Conservation (phyloP, 2,113 vertebrate species). For the Varanus salvator region DNA sequence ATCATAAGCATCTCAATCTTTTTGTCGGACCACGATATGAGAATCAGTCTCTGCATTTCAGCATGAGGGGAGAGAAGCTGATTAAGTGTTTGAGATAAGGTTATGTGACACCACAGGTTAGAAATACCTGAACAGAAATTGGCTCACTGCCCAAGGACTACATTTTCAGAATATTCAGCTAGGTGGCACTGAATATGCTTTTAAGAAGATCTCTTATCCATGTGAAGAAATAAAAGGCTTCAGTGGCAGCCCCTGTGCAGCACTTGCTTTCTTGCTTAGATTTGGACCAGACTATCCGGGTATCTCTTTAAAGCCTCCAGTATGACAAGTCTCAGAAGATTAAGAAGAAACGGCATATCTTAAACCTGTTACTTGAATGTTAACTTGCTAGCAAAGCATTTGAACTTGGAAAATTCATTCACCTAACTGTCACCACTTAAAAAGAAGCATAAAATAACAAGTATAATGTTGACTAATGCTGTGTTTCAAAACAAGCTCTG, state of each 20-base stretch:
- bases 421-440: not conserved
- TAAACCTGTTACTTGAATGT: constrained; percentile 13
- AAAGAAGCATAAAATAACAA: not conserved
- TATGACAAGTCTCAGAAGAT: not conserved
- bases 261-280: not conserved
- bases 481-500: not conserved
- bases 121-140: constrained; percentile 72
- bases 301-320: constrained; percentile 1
- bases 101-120: constrained; percentile 76
- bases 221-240: constrained; percentile 38
- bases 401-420: not conserved
- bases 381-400: not conserved
- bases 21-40: constrained; percentile 73
- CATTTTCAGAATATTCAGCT: constrained; percentile 19
- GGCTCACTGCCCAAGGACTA: constrained; percentile 55
- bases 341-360: constrained; percentile 34
- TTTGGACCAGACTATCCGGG: not conserved
- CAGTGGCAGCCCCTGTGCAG: constrained; percentile 10
- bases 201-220: constrained; percentile 41
- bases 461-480: not conserved
- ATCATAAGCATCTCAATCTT: constrained; percentile 76
- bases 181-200: constrained; percentile 33
- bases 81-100: constrained; percentile 80
- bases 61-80: constrained; percentile 55
- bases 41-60: constrained; percentile 72